Base-by-base conservation (phyloP, 2,888 invertebrate species). In the Drosophila setosimentum region DNA sequence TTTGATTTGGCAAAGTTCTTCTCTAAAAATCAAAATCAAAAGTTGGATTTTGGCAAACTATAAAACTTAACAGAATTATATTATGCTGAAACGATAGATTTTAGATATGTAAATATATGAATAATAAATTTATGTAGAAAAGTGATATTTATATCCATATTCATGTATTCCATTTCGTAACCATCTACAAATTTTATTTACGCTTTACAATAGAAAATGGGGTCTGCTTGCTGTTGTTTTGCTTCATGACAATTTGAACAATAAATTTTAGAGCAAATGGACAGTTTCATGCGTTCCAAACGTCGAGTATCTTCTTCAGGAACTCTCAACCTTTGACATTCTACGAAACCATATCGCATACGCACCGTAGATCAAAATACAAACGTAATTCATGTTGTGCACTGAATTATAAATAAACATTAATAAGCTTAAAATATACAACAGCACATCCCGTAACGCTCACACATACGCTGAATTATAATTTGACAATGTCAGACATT, bases 321-420 rank as follows among this genome's bases (percentile, higher is more conserved):
- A 37, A 35, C 3, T 37, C 5, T 37, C 11, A 45, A 8, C 11
- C 18, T 24, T 30, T 54, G 32, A 3, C 48, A 63, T 33, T n/a
- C 30, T 48, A 1, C 33, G 42, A 18, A 21, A 29, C 30, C 60
- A 73, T 68, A 51, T 55, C 65, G 67, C 59, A 68, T 81, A 75
- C 74, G 82, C 67, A 64, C 35, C 60, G 65, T 67, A 60, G 53
- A 54, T 51, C 66, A 67, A 18, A 21, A 54, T 49, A 61, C 42
- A 72, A 69, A 53, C 51, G 58, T 69, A 63, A 76, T 73, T 76
- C 61, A 70, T 73, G 64, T 68, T 84, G 76, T 68, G 73, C 60
- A 71, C 76, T 83, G 83, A 88, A 83, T 85, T 78, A 78, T 83
- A 79, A 86, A 87, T 81, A 77, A 88, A 74, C 58, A 64, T 62